Percentiles rank a stretch among this genome's conserved stretches.
These are phyloP conservation scores for Agrenia bidenticulata DNA, from an alignment of 2,888 invertebrate species.

Conservation along the genomic window DNA sequence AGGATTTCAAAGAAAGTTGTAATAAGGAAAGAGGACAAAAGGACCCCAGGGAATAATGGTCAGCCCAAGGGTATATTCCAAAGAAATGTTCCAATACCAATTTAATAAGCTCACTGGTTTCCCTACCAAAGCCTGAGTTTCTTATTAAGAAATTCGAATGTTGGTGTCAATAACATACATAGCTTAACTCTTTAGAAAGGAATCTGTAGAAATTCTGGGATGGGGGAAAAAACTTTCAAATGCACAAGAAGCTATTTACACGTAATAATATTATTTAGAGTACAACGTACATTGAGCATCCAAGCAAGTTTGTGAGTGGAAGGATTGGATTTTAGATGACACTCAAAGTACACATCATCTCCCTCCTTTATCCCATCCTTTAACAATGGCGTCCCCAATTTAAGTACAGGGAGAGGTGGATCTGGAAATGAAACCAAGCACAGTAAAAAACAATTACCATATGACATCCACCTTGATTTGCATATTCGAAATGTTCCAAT, in stretches of 20 bases:
- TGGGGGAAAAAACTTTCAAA: background rate
- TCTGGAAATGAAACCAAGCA: slow-evolving; percentile 28
- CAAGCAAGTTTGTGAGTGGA: slow-evolving; percentile 48
- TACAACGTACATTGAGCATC: slow-evolving; percentile 48
- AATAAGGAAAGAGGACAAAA: slow-evolving; percentile 10
- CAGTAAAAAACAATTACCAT: background rate
- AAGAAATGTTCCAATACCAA: background rate
- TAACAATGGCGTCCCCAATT: slow-evolving; percentile 47
- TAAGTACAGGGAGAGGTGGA: slow-evolving; percentile 47
- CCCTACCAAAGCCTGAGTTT: background rate
- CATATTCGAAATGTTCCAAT: too few species aligned
- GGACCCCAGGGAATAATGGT: slow-evolving; percentile 8
- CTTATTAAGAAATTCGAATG: background rate
- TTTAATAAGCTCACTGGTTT: background rate
- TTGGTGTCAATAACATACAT: slow-evolving; percentile 7
- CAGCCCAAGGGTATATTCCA: background rate
- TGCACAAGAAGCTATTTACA: background rate
- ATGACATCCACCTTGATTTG: too few species aligned
- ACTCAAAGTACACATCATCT: slow-evolving; percentile 52
- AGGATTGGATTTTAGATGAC: slow-evolving; percentile 49
- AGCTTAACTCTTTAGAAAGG: background rate
- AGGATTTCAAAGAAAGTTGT: slow-evolving; percentile 7
- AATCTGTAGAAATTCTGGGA: background rate
- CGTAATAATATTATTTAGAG: background rate
- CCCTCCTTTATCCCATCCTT: slow-evolving; percentile 50